Base-by-base conservation (phyloP, 2,888 invertebrate genomes). In the Orthosia cruda region DNA sequence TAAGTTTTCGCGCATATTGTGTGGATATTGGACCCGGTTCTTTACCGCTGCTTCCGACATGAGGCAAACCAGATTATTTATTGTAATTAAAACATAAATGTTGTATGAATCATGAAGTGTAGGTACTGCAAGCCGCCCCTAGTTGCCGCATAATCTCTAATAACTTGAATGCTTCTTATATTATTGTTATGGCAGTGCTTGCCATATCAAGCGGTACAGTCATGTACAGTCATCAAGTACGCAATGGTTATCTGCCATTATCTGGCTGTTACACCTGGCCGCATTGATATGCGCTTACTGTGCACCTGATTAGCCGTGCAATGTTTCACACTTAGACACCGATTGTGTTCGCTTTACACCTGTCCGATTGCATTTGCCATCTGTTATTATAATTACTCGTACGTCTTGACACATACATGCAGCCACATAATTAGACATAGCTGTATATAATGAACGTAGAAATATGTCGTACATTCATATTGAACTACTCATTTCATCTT, bases 191-290 rank as follows among this genome's bases (percentile, higher is more conserved):
- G 50, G 71, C 71, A 66, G 68, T 69, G 58, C 55, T 76, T 81
- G 76, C 87, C 83, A 89, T 89, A 85, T 87, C 84, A 86, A 82
- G 76, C 77, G 84, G 77, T 85, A 88, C 87, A 89, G 87, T 89
- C 87, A 88, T 90, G 77, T 85, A 87, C 87, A 89, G 87, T 89
- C 87, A 89, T 90, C 84, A 88, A 83, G 86, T 64, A 77, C 89
- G 89, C 80, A 75, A 81, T 77, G 79, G 75, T 83, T 87, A 73
- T 40, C 85, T 80, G 73, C 86, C 76, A 92, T 93, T 95, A 95
- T 95, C 94, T 93, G 80, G 77, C 80, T 80, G 86, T 89, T 90
- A 93, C 95, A 95, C 94, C 93, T 94, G 94, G 90, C 77, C 87
- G 94, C 91, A 92, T 92, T 90, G 91, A 94, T 93, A 94, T 93